Evolutionary conservation across 2,888 invertebrate species (phyloP).

Genomic region (Gasteruption jaculator): DNA sequence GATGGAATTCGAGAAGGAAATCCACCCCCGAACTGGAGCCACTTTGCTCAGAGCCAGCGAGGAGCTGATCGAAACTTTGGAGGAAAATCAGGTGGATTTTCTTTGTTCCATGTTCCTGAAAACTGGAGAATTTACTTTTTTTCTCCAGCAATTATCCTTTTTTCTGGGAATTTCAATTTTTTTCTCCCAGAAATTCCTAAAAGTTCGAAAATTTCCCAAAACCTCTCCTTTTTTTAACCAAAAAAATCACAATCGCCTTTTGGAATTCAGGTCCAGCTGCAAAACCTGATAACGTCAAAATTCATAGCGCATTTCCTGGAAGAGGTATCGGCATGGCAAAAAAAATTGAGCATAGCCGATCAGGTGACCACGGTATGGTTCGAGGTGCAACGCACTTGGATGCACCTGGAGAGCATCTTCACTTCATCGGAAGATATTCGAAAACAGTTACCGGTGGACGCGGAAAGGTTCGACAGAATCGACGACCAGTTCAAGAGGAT

Average conservation of each 20-base stretch:
- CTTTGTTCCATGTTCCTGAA: no score
- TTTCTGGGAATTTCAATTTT: no score
- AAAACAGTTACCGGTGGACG: conserved; percentile 90
- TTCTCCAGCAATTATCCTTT: conserved; percentile 7
- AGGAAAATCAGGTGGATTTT: conserved; percentile 83
- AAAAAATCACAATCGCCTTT: no score
- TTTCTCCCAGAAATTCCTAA: no score
- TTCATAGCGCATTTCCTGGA: conserved; percentile 93
- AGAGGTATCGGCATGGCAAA: conserved; percentile 93
- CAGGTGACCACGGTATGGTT: conserved; percentile 91
- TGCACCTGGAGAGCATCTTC: conserved; percentile 94
- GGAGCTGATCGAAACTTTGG: conserved; percentile 92
- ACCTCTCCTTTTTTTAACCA: no score
- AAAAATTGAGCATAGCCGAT: conserved; percentile 86
- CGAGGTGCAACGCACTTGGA: conserved; percentile 96
- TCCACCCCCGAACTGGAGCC: conserved; percentile 82
- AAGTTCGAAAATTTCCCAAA: no score
- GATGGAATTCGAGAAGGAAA: conserved; percentile 90
- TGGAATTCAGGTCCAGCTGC: conserved; percentile 73
- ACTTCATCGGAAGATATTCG: conserved; percentile 97
- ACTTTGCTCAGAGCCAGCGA: conserved; percentile 85
- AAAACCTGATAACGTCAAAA: conserved; percentile 94
- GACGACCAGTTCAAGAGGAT: conserved; percentile 84
- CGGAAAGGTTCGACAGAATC: conserved; percentile 85
- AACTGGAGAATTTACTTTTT: background rate